A percentile compares a stretch with the other conserved stretches of the same genome.
Evolutionary conservation across 2,113 vertebrate species (phyloP).

Genomic region (Silurus meridionalis): DNA sequence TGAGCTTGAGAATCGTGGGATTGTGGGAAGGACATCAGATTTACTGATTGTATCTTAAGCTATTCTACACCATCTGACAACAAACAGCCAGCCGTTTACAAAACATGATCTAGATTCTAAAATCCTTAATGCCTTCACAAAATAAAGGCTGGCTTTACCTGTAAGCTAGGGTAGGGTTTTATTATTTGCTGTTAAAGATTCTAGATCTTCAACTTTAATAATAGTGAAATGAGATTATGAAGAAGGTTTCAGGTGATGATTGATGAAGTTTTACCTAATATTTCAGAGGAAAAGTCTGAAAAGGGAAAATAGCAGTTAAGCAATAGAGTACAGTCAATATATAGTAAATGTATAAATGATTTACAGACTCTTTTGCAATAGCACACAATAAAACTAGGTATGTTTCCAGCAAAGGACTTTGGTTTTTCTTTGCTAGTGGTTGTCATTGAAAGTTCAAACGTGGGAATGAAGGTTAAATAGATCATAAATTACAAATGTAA

Average conservation of each 20-base stretch:
- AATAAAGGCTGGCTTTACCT: background rate
- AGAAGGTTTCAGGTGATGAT: background rate
- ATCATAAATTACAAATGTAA: conserved; percentile 39
- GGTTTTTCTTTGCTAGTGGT: conserved; percentile 43
- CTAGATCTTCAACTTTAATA: background rate
- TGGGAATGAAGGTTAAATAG: conserved; percentile 53
- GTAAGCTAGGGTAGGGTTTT: background rate
- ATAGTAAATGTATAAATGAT: conserved; percentile 17
- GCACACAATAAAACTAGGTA: conserved; percentile 1
- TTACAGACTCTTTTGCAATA: background rate
- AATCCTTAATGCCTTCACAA: background rate
- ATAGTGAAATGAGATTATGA: background rate
- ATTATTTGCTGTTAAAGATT: background rate
- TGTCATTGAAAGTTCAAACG: conserved; percentile 43
- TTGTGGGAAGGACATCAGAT: conserved; percentile 7
- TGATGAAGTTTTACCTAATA: background rate
- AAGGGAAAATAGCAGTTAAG: background rate
- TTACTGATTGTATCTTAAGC: conserved; percentile 33
- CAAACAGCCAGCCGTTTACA: conserved; percentile 69
- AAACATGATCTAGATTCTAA: conserved; percentile 56
- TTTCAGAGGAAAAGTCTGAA: background rate
- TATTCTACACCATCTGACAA: conserved; percentile 48
- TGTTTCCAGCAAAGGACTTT: conserved; percentile 30
- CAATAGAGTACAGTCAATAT: background rate
- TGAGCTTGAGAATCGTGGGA: conserved; percentile 27